phyloP scores from a whole-genome alignment of 2,888 invertebrate species.

The Troides helena region DNA sequence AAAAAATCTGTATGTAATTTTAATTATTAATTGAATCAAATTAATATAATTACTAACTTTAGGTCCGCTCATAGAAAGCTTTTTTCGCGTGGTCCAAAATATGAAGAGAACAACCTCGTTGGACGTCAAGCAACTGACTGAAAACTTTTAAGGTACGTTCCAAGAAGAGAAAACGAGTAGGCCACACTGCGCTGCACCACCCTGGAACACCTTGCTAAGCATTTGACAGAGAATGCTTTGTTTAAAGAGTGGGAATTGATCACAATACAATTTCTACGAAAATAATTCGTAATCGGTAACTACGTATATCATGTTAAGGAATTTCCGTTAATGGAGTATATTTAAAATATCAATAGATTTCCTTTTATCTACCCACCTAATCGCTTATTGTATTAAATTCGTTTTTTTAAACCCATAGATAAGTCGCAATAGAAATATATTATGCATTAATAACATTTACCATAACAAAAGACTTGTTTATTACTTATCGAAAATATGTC shows the following conservation, averaged over 20 bases:
- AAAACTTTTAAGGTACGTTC: constrained; percentile 44
- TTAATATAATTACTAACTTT: constrained; percentile 14
- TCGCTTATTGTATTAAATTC: too few species aligned
- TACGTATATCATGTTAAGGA: not conserved
- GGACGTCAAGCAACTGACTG: constrained; percentile 45
- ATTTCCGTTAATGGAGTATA: not conserved
- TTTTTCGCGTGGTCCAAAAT: constrained; percentile 28
- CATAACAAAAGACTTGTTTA: too few species aligned
- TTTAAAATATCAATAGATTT: too few species aligned
- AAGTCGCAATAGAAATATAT: too few species aligned
- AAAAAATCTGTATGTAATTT: not conserved
- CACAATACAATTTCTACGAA: constrained; percentile 57
- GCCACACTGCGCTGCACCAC: constrained; percentile 45
- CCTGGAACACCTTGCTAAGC: constrained; percentile 69
- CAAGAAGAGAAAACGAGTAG: constrained; percentile 48
- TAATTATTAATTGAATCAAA: not conserved
- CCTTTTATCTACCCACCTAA: too few species aligned
- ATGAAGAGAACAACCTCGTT: constrained; percentile 37
- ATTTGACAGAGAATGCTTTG: constrained; percentile 63
- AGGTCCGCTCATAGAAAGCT: constrained; percentile 14
- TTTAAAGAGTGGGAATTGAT: constrained; percentile 48
- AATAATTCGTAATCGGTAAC: constrained; percentile 40
- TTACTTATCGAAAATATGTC: too few species aligned
- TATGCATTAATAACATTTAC: too few species aligned
- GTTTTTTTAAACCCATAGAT: too few species aligned